These are phyloP conservation scores for Byasa hedistus DNA, from an alignment of 2,888 invertebrate genomes.

Conservation along the genomic window DNA sequence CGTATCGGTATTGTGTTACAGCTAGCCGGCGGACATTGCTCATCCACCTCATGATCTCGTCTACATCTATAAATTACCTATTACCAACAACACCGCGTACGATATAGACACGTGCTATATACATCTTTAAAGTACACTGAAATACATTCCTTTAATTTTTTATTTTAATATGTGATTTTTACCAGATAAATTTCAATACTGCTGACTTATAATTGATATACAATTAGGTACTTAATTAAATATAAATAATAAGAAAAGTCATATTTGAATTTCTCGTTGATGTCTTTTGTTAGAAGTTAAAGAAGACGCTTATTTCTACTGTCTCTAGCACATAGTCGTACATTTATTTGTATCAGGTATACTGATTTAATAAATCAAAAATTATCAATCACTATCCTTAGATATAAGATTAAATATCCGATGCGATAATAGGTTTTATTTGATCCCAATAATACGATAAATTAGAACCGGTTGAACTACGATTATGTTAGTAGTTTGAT, in stretches of 20 bases:
- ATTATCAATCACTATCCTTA: too few relatives aligned
- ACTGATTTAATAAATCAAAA: neutral
- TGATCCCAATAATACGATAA: too few relatives aligned
- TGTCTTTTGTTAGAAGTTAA: conserved; percentile 31
- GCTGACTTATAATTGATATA: too few relatives aligned
- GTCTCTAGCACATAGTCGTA: neutral
- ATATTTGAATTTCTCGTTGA: conserved; percentile 30
- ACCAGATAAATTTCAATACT: too few relatives aligned
- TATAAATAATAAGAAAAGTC: neutral
- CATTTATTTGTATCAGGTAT: neutral
- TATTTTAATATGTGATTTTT: too few relatives aligned
- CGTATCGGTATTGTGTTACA: conserved; percentile 63
- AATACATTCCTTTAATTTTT: neutral
- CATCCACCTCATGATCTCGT: conserved; percentile 53
- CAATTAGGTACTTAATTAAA: too few relatives aligned
- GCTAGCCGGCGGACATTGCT: conserved; percentile 62
- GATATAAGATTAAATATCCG: too few relatives aligned
- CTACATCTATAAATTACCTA: conserved; percentile 50
- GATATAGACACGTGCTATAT: conserved; percentile 23
- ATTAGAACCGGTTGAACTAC: too few relatives aligned
- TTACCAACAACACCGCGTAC: conserved; percentile 24
- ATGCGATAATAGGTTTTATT: too few relatives aligned
- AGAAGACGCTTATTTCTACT: neutral
- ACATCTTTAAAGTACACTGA: neutral
- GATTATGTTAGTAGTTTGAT: too few relatives aligned